Evolutionary conservation across 2,888 invertebrate genomes (phyloP).

Genomic region (Ormyrus nitidulus): DNA sequence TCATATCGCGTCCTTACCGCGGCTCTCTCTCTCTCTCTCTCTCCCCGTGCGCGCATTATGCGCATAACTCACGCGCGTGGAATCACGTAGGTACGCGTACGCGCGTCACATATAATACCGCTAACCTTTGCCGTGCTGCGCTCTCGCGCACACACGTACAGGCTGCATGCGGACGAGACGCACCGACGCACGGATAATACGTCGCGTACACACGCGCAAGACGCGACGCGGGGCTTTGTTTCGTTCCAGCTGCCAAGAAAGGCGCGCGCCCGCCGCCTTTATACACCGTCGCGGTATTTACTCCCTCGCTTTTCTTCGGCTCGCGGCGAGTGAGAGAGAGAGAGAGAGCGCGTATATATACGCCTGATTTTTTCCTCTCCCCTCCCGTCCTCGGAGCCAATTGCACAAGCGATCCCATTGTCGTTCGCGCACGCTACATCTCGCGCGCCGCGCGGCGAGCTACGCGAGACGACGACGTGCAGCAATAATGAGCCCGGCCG

Average conservation of each 20-base stretch:
- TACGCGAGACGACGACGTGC: too few species aligned
- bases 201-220: slow-evolving; percentile 6
- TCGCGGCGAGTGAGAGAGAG: too few species aligned
- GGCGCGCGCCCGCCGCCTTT: slow-evolving; percentile 24
- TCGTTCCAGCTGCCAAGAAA: slow-evolving; percentile 48
- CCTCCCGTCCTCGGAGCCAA: not conserved
- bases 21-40: too few species aligned
- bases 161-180: too few species aligned
- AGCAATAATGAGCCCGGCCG: too few species aligned
- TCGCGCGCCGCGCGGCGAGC: not conserved
- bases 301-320: slow-evolving; percentile 36
- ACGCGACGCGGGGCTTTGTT: slow-evolving; percentile 37
- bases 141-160: too few species aligned
- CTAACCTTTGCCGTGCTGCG: too few species aligned
- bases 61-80: too few species aligned
- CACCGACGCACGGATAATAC: not conserved
- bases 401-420: slow-evolving; percentile 51
- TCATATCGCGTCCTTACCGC: too few species aligned
- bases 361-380: slow-evolving; percentile 7
- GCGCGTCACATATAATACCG: too few species aligned
- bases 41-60: too few species aligned
- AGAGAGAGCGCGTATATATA: not conserved
- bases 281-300: slow-evolving; percentile 1
- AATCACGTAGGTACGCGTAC: too few species aligned
- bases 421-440: slow-evolving; percentile 15